A percentile compares a stretch with the other conserved stretches of the same genome.
Conservation (phyloP, 1,140 invertebrate genomes). For the Pogonomyrmex californicus region DNA sequence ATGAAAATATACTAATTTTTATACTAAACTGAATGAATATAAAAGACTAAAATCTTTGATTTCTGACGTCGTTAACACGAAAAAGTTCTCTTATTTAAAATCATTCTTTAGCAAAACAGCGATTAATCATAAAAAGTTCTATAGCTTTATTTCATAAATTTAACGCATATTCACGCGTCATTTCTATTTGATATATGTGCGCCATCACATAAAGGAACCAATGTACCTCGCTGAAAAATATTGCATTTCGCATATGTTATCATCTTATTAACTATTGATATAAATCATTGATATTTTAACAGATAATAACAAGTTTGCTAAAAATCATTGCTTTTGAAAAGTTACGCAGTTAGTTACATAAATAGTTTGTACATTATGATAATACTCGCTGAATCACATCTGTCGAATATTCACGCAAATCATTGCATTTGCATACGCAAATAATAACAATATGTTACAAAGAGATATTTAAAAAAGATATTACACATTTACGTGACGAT, state of each 20-base stretch:
- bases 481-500: constrained; percentile 16
- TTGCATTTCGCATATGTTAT: not conserved
- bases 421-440: not conserved
- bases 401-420: constrained; percentile 1
- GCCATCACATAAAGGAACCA: constrained; percentile 55
- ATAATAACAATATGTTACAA: not conserved
- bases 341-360: not conserved
- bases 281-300: constrained; percentile 13
- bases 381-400: not conserved
- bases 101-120: not conserved
- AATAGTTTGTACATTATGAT: constrained; percentile 3
- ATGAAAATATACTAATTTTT: not conserved
- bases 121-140: not conserved
- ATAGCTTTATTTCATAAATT: constrained; percentile 14
- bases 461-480: not conserved
- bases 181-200: constrained; percentile 13
- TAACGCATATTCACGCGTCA: not conserved
- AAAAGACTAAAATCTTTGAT: not conserved
- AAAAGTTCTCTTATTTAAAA: constrained; percentile 16
- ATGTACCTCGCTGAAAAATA: constrained; percentile 71
- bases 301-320: not conserved
- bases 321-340: constrained; percentile 1
- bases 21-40: not conserved
- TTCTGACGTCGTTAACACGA: not conserved
- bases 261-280: not conserved